Conservation (phyloP, 2,888 invertebrate genomes). For the Clivina fossor region DNA sequence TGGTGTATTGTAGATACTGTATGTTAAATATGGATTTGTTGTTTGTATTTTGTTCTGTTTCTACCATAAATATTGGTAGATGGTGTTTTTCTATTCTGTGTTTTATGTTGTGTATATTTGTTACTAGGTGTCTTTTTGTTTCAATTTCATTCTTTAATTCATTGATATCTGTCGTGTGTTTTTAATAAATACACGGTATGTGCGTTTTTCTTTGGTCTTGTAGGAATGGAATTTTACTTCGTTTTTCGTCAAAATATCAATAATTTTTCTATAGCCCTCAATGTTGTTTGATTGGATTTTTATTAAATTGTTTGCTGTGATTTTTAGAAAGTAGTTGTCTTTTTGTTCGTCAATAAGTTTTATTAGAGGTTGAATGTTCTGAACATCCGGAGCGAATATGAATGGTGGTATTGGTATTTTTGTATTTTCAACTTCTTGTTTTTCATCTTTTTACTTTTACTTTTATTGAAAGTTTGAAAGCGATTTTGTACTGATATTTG, state of each 20-base stretch:
- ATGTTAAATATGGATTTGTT: constrained; percentile 19
- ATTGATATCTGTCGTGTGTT: constrained; percentile 18
- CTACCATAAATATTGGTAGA: constrained; percentile 27
- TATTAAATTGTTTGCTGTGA: constrained; percentile 16
- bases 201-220: constrained; percentile 22
- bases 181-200: constrained; percentile 19
- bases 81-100: constrained; percentile 14
- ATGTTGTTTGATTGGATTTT: constrained; percentile 26
- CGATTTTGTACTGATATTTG: too few relatives aligned
- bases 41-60: constrained; percentile 7
- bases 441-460: too few relatives aligned
- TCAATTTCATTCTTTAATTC: constrained; percentile 15
- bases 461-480: too few relatives aligned
- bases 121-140: constrained; percentile 17
- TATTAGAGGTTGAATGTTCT: constrained; percentile 8
- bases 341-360: constrained; percentile 4
- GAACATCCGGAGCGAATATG: constrained; percentile 8
- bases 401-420: constrained; percentile 7
- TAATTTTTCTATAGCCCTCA: constrained; percentile 19
- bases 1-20: background rate
- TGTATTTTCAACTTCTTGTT: too few relatives aligned
- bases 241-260: constrained; percentile 8
- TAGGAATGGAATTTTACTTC: constrained; percentile 18
- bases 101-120: constrained; percentile 22
- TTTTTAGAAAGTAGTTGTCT: constrained; percentile 7